Percentiles rank a stretch among this genome's conserved stretches.
Evolutionary conservation across 2,888 invertebrate species (phyloP).

Genomic region (Cataglyphis cursor): DNA sequence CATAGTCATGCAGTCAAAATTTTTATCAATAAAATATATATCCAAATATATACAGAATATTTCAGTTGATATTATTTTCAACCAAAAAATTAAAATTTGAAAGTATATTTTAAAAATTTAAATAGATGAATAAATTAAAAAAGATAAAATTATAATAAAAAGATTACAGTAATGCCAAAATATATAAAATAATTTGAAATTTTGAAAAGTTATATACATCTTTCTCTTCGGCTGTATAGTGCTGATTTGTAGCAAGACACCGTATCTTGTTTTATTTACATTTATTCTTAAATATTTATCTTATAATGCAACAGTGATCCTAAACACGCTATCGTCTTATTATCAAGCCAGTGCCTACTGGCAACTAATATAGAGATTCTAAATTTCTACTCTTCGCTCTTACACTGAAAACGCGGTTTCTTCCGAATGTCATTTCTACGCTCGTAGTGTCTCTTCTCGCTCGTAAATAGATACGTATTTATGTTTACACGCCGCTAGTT

Average conservation of each 20-base stretch:
- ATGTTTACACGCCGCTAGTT: constrained; percentile 5
- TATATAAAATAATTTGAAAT: not conserved
- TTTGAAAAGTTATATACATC: not conserved
- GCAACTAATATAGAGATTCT: not conserved
- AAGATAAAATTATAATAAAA: constrained; percentile 15
- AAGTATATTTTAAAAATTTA: not conserved
- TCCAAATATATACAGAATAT: not conserved
- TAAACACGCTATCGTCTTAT: not conserved
- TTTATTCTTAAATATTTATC: not conserved
- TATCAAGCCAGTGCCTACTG: not conserved
- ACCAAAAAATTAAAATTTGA: not conserved
- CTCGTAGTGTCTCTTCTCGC: not conserved
- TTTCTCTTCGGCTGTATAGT: not conserved
- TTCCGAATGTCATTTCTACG: constrained; percentile 29
- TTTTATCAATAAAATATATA: not conserved
- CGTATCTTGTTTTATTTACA: not conserved
- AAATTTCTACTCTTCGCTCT: constrained; percentile 7
- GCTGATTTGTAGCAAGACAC: not conserved
- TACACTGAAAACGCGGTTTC: constrained; percentile 14
- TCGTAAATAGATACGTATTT: constrained; percentile 46
- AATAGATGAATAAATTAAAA: not conserved
- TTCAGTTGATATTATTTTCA: constrained; percentile 8
- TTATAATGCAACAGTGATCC: not conserved
- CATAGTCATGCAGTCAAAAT: not conserved
- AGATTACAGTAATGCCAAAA: too few species aligned